A percentile compares a stretch with the other conserved stretches of the same genome.
These are phyloP conservation scores for Platanista minor DNA, from an alignment of 2,113 vertebrate species.

Conservation along the genomic window DNA sequence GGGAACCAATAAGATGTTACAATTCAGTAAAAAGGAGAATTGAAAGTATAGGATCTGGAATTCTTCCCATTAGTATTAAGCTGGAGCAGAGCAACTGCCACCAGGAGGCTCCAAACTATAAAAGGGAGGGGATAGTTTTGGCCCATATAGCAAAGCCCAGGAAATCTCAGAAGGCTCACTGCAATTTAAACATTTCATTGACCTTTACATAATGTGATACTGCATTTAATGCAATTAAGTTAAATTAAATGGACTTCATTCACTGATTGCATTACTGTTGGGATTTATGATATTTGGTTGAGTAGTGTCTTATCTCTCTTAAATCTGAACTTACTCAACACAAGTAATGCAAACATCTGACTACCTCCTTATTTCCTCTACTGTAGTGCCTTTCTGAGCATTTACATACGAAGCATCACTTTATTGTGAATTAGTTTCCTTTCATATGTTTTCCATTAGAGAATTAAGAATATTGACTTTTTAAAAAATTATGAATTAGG, in stretches of 20 bases:
- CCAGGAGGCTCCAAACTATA: conserved; percentile 15
- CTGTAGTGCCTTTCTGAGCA: not conserved
- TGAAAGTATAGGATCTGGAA: not conserved
- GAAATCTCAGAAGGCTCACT: not conserved
- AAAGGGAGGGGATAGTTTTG: not conserved
- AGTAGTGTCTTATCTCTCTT: not conserved
- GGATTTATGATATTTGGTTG: not conserved
- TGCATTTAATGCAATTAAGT: not conserved
- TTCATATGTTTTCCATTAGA: not conserved
- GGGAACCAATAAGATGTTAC: not conserved
- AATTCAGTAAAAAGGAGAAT: not conserved
- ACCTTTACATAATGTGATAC: not conserved
- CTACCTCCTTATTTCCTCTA: not conserved
- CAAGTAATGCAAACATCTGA: not conserved
- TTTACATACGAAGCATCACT: not conserved
- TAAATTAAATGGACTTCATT: not conserved
- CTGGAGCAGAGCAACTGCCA: not conserved
- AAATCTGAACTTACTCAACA: not conserved
- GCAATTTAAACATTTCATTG: not conserved
- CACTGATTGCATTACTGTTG: not conserved
- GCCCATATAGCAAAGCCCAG: not conserved
- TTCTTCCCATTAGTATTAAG: not conserved
- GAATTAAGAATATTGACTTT: not conserved
- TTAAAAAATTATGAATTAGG: not conserved
- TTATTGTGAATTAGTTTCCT: not conserved